Evolutionary conservation across 1,140 invertebrate genomes (phyloP), one percentile per base, ranked within the genome.

Genomic region (Drosophila persimilis): DNA sequence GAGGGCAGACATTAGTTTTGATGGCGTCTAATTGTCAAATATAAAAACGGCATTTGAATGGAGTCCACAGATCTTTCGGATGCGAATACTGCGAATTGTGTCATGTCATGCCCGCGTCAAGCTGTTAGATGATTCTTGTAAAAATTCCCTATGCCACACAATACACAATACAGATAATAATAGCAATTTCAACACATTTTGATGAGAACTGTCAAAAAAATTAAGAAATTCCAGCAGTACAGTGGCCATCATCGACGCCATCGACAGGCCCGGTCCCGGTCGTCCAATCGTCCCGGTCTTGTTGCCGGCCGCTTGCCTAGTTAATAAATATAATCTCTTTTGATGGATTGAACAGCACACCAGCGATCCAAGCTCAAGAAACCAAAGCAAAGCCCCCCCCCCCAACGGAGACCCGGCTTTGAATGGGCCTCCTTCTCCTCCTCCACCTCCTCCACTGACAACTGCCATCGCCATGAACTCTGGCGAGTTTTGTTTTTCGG

Each of bases 261-360:
- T 74, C 57, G 55, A 46, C 9, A 50, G 35, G 3, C 35, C 31
- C 31, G 31, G 31, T 35, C 35, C 35, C 35, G 5, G 35, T 13
- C 11, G 59, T 48, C 20, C 20, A 20, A 1, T 20, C 20, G 20
- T 20, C 50, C 31, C 24, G 45, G 46, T 76, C 60, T 66, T 48
- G 66, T 55, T 54, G 63, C 59, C 55, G 44, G 26, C 50, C 53
- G 72, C 57, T 74, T 77, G 73, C 77, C 83, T 80, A 80, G 83
- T 86, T 85, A 81, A 85, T 88, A 65, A 88, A 85, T 75, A 85
- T 85, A 85, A 85, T 85, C 81, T 85, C 83, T 85, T 86, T 85
- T 85, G 81, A 85, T 85, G 81, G 81, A 85, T 85, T 81, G 81
- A 88, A 77, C 83, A 85, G 73, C 66, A 41, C 48, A 24, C 63